Evolutionary conservation across 2,113 vertebrate genomes (phyloP), one percentile per base, ranked within the genome.

Genomic region (Chamaetylas fuelleborni): DNA sequence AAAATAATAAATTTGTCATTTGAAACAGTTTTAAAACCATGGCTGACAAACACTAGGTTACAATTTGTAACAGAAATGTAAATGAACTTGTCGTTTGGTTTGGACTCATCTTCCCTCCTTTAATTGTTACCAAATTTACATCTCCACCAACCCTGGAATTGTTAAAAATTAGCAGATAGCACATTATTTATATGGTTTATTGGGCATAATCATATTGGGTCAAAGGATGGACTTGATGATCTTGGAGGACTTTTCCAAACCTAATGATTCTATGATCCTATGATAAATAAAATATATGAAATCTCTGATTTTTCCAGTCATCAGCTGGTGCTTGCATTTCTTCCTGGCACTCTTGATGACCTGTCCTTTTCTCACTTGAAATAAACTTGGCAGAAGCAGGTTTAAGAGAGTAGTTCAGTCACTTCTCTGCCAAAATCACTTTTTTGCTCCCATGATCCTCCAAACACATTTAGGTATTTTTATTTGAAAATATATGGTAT

Each of bases 301-400:
- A 31, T 57, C 6, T 88, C 74, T 67, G 33, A 86, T 74, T 84
- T 81, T 26, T 17, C 19, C 14, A 81, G 28, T 36, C 18, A 73
- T 71, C 25, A 66, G 17, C 9, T 31, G 56, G 28, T 0, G 0
- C 14, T 58, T 67, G 22, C 14, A 38, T 70, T 83, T 86, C 23
- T 66, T 90, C 13, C 67, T 74, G n/a, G 7, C 22, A 74, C 9
- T 24, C 6, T 48, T 86, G 57, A 62, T 1, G 2, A n/a, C 25
- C 84, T 94, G 18, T 56, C 53, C 74, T 40, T 69, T 24, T 48
- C 28, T 73, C 60, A 45, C 11, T 88, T 83, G 65, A 95, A 96
- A 71, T 47, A 43, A 90, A 66, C 9, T 31, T 50, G 29, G 47
- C n/a, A 86, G 43, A 77, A 88, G 28, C 3, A 86, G 80, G 19